Conservation (phyloP, 2,797 vertebrate species). For the Toxotes lorentzi region DNA sequence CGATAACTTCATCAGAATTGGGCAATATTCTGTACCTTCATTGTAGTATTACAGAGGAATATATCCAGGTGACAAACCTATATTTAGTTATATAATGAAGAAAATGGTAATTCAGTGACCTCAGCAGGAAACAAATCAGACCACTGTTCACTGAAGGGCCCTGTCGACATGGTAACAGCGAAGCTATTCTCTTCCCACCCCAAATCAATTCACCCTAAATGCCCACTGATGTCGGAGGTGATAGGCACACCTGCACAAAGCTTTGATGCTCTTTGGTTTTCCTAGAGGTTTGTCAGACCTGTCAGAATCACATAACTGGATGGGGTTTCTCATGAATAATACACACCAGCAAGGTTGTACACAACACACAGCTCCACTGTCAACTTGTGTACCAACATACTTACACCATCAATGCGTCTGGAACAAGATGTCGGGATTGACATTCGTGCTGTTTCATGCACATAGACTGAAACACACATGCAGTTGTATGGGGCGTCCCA, state of each 20-base stretch:
- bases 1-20: neutral
- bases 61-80: neutral
- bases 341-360: constrained; percentile 27
- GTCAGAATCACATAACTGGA: constrained; percentile 39
- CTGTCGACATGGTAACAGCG: constrained; percentile 17
- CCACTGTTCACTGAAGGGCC: neutral
- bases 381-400: constrained; percentile 53
- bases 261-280: constrained; percentile 48
- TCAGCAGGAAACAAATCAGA: constrained; percentile 17
- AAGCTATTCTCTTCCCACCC: constrained; percentile 6
- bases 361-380: constrained; percentile 33
- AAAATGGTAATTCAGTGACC: constrained; percentile 1
- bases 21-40: neutral
- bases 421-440: constrained; percentile 67
- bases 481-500: constrained; percentile 70
- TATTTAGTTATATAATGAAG: neutral
- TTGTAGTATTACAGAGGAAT: neutral
- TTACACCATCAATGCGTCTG: constrained; percentile 56
- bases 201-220: constrained; percentile 43
- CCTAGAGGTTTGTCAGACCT: constrained; percentile 35
- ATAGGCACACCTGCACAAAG: constrained; percentile 13
- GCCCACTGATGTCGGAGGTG: constrained; percentile 31
- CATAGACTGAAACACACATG: constrained; percentile 58
- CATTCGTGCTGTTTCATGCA: constrained; percentile 56
- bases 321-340: constrained; percentile 61